Conservation (phyloP, 2,888 invertebrate species). For the Stenodera caucasica region DNA sequence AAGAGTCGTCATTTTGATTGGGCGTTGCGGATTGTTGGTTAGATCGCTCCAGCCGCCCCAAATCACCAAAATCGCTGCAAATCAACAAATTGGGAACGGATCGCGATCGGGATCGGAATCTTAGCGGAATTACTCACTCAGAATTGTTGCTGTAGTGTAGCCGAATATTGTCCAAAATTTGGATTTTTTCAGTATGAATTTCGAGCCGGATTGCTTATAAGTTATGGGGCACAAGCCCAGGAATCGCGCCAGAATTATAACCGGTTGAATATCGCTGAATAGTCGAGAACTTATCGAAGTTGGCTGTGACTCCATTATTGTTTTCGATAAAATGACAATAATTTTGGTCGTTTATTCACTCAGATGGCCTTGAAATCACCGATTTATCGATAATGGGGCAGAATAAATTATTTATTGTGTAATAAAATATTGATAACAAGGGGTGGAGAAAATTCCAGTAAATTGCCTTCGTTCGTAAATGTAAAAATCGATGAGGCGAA, state of each 20-base stretch:
- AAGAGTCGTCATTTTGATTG: background rate
- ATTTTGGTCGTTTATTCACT: no score
- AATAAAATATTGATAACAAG: background rate
- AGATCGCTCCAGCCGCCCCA: background rate
- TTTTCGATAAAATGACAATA: background rate
- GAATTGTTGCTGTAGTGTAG: background rate
- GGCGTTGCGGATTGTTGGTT: background rate
- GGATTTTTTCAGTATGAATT: background rate
- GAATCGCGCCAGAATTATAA: background rate
- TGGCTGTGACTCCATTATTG: background rate
- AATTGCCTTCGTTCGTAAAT: no score
- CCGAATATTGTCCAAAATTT: background rate
- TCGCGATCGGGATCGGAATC: no score
- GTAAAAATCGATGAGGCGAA: background rate
- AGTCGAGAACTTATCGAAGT: background rate
- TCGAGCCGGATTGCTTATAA: background rate
- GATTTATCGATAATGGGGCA: background rate
- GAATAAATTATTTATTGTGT: no score
- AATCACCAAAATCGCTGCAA: background rate
- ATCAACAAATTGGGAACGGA: background rate
- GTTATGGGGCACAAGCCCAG: background rate
- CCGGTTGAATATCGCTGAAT: background rate
- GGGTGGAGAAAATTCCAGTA: no score
- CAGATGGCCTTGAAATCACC: background rate
- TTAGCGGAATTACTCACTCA: no score